Evolutionary conservation across 2,113 vertebrate species (phyloP).

Genomic region (Procapra przewalskii): DNA sequence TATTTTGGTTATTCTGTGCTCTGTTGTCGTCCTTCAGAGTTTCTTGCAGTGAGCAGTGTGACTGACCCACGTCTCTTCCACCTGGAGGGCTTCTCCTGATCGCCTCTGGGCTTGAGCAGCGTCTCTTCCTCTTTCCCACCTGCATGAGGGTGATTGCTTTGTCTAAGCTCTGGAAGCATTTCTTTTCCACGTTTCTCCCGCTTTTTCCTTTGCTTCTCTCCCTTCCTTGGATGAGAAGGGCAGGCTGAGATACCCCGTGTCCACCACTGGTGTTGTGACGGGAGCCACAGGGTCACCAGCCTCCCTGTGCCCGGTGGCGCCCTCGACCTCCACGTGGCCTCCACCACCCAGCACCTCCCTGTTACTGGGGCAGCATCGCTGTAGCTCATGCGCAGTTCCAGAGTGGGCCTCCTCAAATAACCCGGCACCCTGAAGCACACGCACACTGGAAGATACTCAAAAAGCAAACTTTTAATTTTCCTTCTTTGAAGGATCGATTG

Average conservation of each 20-base stretch:
- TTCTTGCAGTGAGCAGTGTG: neutral
- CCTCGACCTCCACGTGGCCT: neutral
- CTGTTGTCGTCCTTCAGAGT: neutral
- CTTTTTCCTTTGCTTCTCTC: neutral
- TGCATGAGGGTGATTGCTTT: neutral
- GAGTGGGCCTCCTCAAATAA: neutral
- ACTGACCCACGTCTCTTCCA: neutral
- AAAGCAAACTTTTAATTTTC: neutral
- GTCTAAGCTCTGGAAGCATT: neutral
- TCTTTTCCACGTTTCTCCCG: neutral
- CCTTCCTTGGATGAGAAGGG: neutral
- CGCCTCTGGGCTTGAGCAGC: neutral
- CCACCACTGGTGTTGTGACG: neutral
- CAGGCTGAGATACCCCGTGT: neutral
- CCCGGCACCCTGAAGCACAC: neutral
- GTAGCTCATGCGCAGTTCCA: accelerated
- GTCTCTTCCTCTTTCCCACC: neutral
- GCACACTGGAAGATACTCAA: accelerated
- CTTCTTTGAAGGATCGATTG: neutral
- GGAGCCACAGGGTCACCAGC: neutral
- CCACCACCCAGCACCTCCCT: neutral
- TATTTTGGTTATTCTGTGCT: neutral
- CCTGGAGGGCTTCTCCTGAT: neutral
- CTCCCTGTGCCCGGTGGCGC: accelerated
- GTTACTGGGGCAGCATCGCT: neutral